These are phyloP conservation scores for Microplitis mediator DNA, from an alignment of 1,140 invertebrate species.

Conservation along the genomic window DNA sequence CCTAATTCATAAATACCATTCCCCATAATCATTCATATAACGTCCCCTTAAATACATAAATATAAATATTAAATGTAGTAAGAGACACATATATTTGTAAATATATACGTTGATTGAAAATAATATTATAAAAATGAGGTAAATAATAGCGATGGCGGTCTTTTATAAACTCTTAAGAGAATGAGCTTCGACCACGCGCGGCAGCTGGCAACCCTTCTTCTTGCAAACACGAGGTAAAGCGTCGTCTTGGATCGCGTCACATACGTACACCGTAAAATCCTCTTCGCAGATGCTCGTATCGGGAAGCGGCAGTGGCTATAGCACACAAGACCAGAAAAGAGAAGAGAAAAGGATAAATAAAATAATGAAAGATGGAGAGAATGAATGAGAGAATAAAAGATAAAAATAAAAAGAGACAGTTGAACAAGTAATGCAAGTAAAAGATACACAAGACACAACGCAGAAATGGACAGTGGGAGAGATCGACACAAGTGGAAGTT, in stretches of 20 bases:
- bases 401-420: not conserved
- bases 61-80: no score
- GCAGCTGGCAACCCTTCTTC: slow-evolving; percentile 15
- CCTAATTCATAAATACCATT: no score
- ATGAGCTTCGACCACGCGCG: not conserved
- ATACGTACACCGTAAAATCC: not conserved
- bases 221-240: not conserved
- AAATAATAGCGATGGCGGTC: slow-evolving; percentile 13
- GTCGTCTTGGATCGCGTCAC: not conserved
- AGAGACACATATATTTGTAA: no score
- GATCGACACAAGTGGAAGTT: slow-evolving; percentile 11
- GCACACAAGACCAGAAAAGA: not conserved
- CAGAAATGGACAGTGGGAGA: slow-evolving; percentile 8
- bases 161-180: not conserved
- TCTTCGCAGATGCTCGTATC: not conserved
- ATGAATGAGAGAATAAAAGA: not conserved
- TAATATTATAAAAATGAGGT: not conserved
- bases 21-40: no score
- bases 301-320: not conserved
- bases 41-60: no score
- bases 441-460: slow-evolving; percentile 7
- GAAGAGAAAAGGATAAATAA: slow-evolving; percentile 7
- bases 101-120: not conserved
- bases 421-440: not conserved
- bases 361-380: not conserved